phyloP scores from a whole-genome alignment of 1,140 invertebrate genomes.

The Calliphora vicina region DNA sequence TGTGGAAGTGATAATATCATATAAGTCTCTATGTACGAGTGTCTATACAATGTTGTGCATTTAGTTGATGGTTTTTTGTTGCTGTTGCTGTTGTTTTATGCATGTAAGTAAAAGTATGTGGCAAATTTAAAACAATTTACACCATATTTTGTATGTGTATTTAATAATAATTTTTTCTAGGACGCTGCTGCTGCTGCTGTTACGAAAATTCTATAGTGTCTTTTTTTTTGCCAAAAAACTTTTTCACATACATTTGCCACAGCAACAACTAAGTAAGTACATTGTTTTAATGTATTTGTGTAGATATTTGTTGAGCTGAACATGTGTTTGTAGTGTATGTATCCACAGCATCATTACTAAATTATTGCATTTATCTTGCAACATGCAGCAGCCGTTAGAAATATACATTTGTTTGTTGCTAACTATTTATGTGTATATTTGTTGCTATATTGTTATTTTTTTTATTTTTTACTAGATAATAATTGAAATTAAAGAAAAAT shows the following conservation, averaged over 20 bases:
- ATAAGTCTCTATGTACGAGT: neutral
- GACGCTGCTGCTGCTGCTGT: neutral
- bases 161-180: neutral
- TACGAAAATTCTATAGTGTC: neutral
- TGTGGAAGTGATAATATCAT: conserved; percentile 10
- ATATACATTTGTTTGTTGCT: neutral
- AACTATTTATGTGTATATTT: too few species aligned
- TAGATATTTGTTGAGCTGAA: neutral
- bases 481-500: too few species aligned
- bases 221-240: neutral
- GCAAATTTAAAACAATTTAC: conserved; percentile 37
- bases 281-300: neutral
- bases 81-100: neutral
- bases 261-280: neutral
- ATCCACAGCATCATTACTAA: conserved; percentile 20
- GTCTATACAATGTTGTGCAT: neutral
- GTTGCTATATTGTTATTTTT: too few species aligned
- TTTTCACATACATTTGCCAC: neutral
- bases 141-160: conserved; percentile 23
- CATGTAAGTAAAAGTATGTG: conserved; percentile 20
- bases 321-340: neutral
- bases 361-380: conserved; percentile 33
- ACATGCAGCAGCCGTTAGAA: conserved; percentile 9
- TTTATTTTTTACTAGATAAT: too few species aligned
- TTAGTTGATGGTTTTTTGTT: neutral